Percentiles rank a stretch among this genome's conserved stretches.
Evolutionary conservation across 2,113 vertebrate species (phyloP).

Genomic region (Myanophis thanlyinensis): DNA sequence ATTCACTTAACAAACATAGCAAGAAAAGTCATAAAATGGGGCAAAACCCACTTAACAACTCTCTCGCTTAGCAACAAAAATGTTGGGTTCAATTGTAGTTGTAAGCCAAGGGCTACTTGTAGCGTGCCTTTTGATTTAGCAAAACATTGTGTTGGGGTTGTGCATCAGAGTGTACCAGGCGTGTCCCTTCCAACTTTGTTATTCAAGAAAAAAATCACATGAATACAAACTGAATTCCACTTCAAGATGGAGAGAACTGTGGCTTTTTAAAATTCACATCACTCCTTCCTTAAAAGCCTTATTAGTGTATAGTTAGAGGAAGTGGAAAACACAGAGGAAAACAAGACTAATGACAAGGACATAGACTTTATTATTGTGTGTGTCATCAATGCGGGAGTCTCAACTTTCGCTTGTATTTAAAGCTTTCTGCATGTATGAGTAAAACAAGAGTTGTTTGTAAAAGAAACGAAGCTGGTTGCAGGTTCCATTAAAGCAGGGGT

Average conservation of each 20-base stretch:
- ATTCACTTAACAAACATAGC: too few relatives aligned
- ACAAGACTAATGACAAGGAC: constrained; percentile 66
- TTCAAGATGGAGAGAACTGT: constrained; percentile 48
- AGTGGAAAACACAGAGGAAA: constrained; percentile 51
- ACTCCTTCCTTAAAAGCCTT: constrained; percentile 62
- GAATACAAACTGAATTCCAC: constrained; percentile 59
- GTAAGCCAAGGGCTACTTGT: too few relatives aligned
- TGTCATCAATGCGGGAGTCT: constrained; percentile 42
- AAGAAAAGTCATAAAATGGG: too few relatives aligned
- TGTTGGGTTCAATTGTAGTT: too few relatives aligned
- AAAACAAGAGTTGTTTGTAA: constrained; percentile 56
- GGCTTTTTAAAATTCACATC: constrained; percentile 68
- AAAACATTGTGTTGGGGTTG: constrained; percentile 58
- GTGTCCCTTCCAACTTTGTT: too few relatives aligned
- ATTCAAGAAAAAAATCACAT: too few relatives aligned
- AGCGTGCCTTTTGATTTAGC: constrained; percentile 39
- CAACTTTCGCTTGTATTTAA: constrained; percentile 58
- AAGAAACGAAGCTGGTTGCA: constrained; percentile 48
- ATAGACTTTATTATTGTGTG: constrained; percentile 54
- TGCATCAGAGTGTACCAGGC: too few relatives aligned
- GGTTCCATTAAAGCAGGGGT: too few relatives aligned
- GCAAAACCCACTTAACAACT: too few relatives aligned
- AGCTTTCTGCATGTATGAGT: constrained; percentile 42
- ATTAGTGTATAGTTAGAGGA: constrained; percentile 61
- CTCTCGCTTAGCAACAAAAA: too few relatives aligned